Conservation (phyloP, 2,113 vertebrate genomes). For the Aptenodytes forsteri region DNA sequence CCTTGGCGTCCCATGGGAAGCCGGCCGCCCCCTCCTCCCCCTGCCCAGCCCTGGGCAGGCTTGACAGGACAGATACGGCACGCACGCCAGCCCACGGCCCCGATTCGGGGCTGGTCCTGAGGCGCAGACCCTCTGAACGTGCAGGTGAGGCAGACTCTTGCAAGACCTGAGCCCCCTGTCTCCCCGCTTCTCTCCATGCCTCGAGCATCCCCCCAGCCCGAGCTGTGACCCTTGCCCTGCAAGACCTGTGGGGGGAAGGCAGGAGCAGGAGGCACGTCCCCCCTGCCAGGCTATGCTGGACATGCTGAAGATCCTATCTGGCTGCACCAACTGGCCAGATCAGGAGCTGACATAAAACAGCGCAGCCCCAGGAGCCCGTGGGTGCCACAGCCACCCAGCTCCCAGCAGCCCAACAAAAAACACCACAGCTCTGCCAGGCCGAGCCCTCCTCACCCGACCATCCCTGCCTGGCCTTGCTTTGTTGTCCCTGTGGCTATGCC, state of each 20-base stretch:
- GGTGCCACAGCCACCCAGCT: background rate
- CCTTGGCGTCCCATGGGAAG: background rate
- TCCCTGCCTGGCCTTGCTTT: background rate
- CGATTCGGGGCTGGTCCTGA: rapidly evolving
- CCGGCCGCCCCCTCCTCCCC: background rate
- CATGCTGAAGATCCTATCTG: background rate
- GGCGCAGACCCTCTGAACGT: background rate
- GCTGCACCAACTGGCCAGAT: background rate
- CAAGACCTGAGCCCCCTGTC: background rate
- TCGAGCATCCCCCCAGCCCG: background rate
- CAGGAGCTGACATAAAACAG: background rate
- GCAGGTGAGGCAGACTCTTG: background rate
- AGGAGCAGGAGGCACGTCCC: background rate
- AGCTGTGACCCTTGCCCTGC: background rate
- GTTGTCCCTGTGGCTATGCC: background rate
- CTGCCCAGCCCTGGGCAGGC: background rate
- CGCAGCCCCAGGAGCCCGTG: rapidly evolving
- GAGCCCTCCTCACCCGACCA: rapidly evolving
- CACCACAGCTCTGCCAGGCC: background rate
- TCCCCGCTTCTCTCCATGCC: background rate
- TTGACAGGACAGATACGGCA: background rate
- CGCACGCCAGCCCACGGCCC: rapidly evolving
- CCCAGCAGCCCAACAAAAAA: background rate
- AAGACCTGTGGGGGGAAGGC: rapidly evolving
- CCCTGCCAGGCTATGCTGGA: background rate